These are phyloP conservation scores for Pheucticus melanocephalus DNA, from an alignment of 2,113 vertebrate species.

Conservation along the genomic window DNA sequence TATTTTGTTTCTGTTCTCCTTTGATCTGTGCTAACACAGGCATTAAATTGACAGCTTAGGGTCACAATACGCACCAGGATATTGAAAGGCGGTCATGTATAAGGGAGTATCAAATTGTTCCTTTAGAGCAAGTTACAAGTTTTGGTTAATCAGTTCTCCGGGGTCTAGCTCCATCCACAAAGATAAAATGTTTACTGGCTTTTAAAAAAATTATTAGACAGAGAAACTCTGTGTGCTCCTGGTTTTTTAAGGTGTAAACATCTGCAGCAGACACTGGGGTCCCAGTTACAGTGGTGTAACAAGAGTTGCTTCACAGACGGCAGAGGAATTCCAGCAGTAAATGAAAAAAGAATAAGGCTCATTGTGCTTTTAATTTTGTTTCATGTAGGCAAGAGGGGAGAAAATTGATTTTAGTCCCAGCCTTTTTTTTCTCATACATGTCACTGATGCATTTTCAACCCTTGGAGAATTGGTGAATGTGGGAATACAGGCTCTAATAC, in stretches of 20 bases:
- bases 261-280: neutral
- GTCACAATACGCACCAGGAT: neutral
- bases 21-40: constrained; percentile 5
- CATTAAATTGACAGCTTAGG: constrained; percentile 15
- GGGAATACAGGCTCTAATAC: constrained; percentile 66
- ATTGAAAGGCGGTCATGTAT: neutral
- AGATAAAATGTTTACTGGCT: neutral
- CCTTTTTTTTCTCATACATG: constrained; percentile 53
- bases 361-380: constrained; percentile 64
- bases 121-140: neutral
- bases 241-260: neutral
- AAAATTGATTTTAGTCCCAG: constrained; percentile 55
- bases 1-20: constrained; percentile 17
- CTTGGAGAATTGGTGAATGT: constrained; percentile 67
- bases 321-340: constrained; percentile 41
- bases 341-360: constrained; percentile 58
- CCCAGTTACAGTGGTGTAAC: neutral
- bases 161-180: neutral
- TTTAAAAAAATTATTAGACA: neutral
- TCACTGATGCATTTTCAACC: constrained; percentile 54
- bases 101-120: neutral
- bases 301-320: constrained; percentile 16
- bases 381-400: constrained; percentile 51
- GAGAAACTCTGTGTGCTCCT: neutral
- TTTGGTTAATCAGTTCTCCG: neutral